Evolutionary conservation across 2,113 vertebrate genomes (phyloP).

Genomic region (Suncus etruscus): DNA sequence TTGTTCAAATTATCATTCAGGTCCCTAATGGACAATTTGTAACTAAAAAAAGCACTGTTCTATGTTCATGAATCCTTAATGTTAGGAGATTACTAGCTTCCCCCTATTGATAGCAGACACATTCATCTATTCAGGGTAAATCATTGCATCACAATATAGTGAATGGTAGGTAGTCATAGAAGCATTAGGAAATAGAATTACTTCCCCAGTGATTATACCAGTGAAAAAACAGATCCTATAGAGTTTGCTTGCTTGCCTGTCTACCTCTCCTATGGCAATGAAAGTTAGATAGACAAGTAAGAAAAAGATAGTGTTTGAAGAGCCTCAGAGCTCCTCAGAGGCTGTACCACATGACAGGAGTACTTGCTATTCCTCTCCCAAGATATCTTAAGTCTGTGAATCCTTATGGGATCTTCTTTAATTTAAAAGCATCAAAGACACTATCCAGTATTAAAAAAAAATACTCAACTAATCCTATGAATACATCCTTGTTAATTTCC

Average conservation of each 20-base stretch:
- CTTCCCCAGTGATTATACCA: neutral
- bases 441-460: neutral
- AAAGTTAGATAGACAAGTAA: no score
- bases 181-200: neutral
- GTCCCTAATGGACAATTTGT: no score
- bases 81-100: no score
- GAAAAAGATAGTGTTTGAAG: neutral
- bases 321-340: neutral
- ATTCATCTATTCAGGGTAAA: no score
- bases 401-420: neutral
- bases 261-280: neutral
- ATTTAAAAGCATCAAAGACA: constrained; percentile 17
- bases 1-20: no score
- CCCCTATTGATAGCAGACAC: no score
- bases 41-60: no score
- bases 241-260: no score
- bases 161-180: neutral
- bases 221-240: no score
- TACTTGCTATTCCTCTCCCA: neutral
- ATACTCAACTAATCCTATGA: neutral
- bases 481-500: no score
- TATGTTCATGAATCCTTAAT: no score
- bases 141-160: no score
- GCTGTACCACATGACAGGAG: neutral
- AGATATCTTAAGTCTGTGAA: neutral